Evolutionary conservation across 2,113 vertebrate species (phyloP).

Genomic region (Brachyistius frenatus): DNA sequence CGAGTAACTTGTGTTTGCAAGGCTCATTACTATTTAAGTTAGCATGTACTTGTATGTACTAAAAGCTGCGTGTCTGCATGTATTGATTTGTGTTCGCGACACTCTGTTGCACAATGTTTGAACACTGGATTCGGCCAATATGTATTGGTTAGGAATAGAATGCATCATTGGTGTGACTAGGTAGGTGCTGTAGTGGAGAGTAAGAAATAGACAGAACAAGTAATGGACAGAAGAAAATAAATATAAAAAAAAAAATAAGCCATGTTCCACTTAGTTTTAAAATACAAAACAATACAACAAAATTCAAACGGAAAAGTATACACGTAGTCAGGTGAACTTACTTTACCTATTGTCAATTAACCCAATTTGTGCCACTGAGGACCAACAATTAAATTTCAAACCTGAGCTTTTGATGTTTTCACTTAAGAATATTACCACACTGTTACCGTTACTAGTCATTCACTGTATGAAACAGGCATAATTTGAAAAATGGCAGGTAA

Average conservation of each 20-base stretch:
- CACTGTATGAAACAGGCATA: not conserved
- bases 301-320: no score
- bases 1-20: not conserved
- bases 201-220: no score
- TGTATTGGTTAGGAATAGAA: not conserved
- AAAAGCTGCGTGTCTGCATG: not conserved
- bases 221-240: no score
- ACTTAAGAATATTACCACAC: not conserved
- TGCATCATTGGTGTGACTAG: not conserved
- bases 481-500: constrained; percentile 31
- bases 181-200: not conserved
- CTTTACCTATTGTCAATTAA: not conserved
- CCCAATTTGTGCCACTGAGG: not conserved
- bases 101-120: not conserved
- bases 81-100: constrained; percentile 6
- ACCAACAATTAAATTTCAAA: not conserved
- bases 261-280: not conserved
- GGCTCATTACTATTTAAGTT: not conserved
- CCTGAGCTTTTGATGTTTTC: not conserved
- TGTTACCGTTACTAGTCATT: not conserved
- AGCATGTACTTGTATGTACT: not conserved
- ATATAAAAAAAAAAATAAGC: no score
- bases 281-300: not conserved
- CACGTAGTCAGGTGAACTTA: not conserved
- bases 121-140: not conserved